A percentile compares a stretch with the other conserved stretches of the same genome.
Evolutionary conservation across 2,888 invertebrate species (phyloP).

Genomic region (Lissonota sp.): DNA sequence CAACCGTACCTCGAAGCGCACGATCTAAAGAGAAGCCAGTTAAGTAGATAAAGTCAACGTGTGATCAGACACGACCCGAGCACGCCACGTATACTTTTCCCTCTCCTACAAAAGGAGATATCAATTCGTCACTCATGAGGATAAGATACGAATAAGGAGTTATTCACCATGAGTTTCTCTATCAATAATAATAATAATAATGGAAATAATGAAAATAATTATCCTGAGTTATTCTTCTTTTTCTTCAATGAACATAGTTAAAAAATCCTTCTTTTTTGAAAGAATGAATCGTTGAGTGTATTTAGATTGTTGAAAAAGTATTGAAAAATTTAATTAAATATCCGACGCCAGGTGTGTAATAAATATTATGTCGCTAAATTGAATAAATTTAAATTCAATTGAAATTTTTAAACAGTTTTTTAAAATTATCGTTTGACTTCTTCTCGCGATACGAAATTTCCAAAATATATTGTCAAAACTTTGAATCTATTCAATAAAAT

Average conservation of each 20-base stretch:
- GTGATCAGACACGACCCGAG: constrained; percentile 36
- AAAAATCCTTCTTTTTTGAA: not conserved
- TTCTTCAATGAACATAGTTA: not conserved
- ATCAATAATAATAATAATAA: not conserved
- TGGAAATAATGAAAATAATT: too few species aligned
- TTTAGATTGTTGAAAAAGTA: too few species aligned
- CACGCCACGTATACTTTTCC: not conserved
- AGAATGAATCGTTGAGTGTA: too few species aligned
- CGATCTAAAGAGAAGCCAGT: not conserved
- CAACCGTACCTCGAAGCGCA: not conserved
- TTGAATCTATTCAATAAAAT: too few species aligned
- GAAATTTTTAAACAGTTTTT: too few species aligned
- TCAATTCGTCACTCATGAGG: not conserved
- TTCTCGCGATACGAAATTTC: too few species aligned
- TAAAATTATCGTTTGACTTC: too few species aligned
- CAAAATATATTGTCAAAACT: too few species aligned
- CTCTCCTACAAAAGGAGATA: not conserved
- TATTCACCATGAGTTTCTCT: not conserved
- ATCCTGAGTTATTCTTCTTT: not conserved
- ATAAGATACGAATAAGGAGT: not conserved
- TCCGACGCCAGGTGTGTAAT: too few species aligned
- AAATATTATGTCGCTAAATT: too few species aligned
- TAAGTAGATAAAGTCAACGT: constrained; percentile 48
- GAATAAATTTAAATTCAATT: too few species aligned
- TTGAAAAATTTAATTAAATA: too few species aligned